phyloP scores from a whole-genome alignment of 2,888 invertebrate species.

The Therioaphis trifolii region DNA sequence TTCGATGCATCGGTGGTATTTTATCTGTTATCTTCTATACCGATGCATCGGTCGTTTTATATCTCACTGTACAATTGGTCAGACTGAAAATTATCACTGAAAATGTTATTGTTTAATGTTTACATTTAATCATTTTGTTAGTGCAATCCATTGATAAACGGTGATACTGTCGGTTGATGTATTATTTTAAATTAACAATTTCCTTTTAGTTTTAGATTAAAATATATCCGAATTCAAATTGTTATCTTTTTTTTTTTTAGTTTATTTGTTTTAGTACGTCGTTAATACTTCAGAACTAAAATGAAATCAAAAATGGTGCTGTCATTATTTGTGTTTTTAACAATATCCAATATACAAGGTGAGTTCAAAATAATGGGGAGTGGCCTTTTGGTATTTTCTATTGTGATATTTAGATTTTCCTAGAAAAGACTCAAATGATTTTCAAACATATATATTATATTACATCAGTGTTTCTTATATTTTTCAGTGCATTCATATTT shows the following conservation, averaged over 20 bases:
- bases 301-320: conserved; percentile 10
- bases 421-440: neutral
- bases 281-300: neutral
- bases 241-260: neutral
- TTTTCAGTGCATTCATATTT: conserved; percentile 68
- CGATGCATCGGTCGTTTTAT: no score
- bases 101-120: neutral
- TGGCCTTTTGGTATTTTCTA: conserved; percentile 36
- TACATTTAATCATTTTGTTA: no score
- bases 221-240: neutral
- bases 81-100: neutral
- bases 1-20: no score
- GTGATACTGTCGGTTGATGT: neutral
- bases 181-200: neutral
- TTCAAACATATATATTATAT: no score
- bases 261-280: neutral
- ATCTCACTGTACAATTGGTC: neutral
- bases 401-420: neutral
- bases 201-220: neutral
- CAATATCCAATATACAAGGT: conserved; percentile 22
- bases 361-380: conserved; percentile 33
- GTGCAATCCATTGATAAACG: no score
- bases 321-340: conserved; percentile 20
- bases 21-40: no score
- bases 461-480: neutral